Conservation (phyloP, 2,888 invertebrate genomes). For the Ornithoptera alexandrae region DNA sequence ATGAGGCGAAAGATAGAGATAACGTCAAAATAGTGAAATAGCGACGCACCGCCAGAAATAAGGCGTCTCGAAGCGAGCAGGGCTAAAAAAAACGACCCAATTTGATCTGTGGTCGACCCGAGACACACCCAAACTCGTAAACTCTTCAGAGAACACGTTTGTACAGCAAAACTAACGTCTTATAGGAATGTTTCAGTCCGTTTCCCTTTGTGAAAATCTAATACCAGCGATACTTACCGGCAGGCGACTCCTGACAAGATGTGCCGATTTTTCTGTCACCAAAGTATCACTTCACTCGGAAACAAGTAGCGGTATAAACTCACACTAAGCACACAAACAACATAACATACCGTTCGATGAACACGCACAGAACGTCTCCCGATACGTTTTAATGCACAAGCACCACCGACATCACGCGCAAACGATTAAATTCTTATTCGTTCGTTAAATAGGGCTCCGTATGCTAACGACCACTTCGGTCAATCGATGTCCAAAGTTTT, state of each 20-base stretch:
- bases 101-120: slow-evolving; percentile 39
- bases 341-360: slow-evolving; percentile 65
- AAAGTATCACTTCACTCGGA: slow-evolving; percentile 59
- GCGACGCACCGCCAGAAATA: slow-evolving; percentile 40
- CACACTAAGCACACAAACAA: slow-evolving; percentile 73
- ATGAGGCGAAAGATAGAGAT: slow-evolving; percentile 24
- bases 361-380: slow-evolving; percentile 64
- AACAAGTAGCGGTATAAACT: slow-evolving; percentile 55
- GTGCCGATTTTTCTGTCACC: slow-evolving; percentile 58
- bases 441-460: slow-evolving; percentile 60
- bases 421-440: slow-evolving; percentile 66
- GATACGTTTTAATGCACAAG: slow-evolving; percentile 67
- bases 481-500: slow-evolving; percentile 74
- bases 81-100: slow-evolving; percentile 60
- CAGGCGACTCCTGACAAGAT: slow-evolving; percentile 54
- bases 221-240: slow-evolving; percentile 60
- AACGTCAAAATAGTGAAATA: slow-evolving; percentile 34
- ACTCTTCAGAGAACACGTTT: not conserved
- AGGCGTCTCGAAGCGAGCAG: slow-evolving; percentile 37
- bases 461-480: slow-evolving; percentile 62
- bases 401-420: slow-evolving; percentile 71
- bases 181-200: slow-evolving; percentile 50
- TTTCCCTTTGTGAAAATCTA: not conserved
- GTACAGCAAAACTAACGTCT: slow-evolving; percentile 39
- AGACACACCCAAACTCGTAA: slow-evolving; percentile 69